phyloP scores from a whole-genome alignment of 2,113 vertebrate species.

The Nothoprocta perdicaria region DNA sequence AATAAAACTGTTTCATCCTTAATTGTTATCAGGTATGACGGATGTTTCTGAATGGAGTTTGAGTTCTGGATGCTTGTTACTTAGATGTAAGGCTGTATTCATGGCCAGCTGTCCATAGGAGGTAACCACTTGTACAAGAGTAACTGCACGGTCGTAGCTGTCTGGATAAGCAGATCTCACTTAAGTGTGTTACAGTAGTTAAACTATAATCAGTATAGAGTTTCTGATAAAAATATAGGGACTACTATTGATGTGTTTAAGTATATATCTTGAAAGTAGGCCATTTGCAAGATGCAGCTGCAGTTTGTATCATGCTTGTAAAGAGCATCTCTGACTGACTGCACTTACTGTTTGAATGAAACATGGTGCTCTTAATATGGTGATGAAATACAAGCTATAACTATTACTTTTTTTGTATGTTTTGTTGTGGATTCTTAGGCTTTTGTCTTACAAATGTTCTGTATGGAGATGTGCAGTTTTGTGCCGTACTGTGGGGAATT shows the following conservation, averaged over 20 bases:
- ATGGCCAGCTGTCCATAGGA: neutral
- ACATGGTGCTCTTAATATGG: neutral
- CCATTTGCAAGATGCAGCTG: neutral
- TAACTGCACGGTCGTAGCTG: neutral
- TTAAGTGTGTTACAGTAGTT: neutral
- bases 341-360: neutral
- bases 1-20: constrained; percentile 93
- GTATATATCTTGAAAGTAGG: neutral
- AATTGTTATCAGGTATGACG: constrained; percentile 93
- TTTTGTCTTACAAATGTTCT: neutral
- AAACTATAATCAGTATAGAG: neutral
- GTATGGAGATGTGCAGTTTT: neutral
- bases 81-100: neutral
- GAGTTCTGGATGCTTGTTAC: neutral
- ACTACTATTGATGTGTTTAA: no score
- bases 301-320: neutral
- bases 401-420: neutral
- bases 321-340: neutral
- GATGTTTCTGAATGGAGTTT: neutral
- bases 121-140: neutral
- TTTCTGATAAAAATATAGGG: neutral
- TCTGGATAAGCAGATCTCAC: neutral
- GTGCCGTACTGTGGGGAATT: neutral
- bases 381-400: neutral
- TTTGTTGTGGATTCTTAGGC: neutral